phyloP scores from a whole-genome alignment of 1,140 invertebrate genomes.

The Mercenaria mercenaria region DNA sequence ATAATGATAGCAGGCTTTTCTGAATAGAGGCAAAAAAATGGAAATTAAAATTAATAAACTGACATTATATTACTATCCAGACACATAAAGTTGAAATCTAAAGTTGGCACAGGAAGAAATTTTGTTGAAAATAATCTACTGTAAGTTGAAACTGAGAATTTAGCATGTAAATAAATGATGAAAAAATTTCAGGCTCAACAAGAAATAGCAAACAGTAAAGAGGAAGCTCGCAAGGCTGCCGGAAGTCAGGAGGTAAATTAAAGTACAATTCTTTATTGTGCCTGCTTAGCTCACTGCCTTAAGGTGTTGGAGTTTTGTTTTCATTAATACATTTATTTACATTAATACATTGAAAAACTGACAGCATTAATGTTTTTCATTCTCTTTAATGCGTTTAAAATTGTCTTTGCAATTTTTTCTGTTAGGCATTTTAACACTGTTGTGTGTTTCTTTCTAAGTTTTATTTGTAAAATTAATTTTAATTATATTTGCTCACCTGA shows the following conservation, averaged over 20 bases:
- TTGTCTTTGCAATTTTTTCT: background rate
- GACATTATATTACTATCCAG: too few relatives aligned
- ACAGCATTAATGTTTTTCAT: background rate
- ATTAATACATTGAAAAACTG: too few relatives aligned
- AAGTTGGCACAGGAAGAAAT: too few relatives aligned
- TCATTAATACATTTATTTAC: background rate
- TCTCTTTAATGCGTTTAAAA: background rate
- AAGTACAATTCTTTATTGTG: background rate
- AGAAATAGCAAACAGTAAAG: background rate
- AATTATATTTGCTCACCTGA: background rate
- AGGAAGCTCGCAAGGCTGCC: background rate
- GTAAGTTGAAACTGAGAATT: too few relatives aligned
- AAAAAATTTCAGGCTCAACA: constrained; percentile 11
- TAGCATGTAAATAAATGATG: too few relatives aligned
- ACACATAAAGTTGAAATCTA: too few relatives aligned
- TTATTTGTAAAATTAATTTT: background rate
- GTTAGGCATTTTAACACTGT: background rate
- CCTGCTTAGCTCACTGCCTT: background rate
- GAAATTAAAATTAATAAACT: too few relatives aligned
- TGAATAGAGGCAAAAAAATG: too few relatives aligned
- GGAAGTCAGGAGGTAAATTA: constrained; percentile 36
- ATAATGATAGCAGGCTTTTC: too few relatives aligned
- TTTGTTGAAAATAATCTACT: too few relatives aligned
- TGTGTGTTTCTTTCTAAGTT: background rate
- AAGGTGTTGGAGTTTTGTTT: background rate